Base-by-base conservation (phyloP, 2,113 vertebrate genomes). In the Prochilodus magdalenae region DNA sequence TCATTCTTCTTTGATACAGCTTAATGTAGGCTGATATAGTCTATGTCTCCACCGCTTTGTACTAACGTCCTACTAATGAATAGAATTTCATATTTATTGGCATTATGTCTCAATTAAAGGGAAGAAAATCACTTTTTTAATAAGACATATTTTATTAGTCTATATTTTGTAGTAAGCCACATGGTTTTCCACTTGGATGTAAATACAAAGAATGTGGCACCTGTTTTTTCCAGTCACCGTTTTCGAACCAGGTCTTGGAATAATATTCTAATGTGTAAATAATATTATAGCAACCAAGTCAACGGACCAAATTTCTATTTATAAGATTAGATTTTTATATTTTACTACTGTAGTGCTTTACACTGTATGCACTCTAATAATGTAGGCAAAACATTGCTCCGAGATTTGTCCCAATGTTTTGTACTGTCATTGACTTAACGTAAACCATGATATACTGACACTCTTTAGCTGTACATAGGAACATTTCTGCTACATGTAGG, bases 221-320 rank as follows among this genome's bases (percentile, higher is more conserved):
- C 36, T 36, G 36, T 36, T 36, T 36, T 36, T 94, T 95, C 86
- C 91, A 91, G 90, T 91, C 71, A 76, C 82, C 90, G 76, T 91
- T 86, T 85, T 75, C 62, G 44, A 88, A 75, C 89, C 92, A 93
- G 89, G 85, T 90, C 86, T 89, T 90, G 88, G 88, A 93, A 92
- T 90, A 90, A 90, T 93, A 76, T 93, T 91, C 92, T 95, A 93
- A 93, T 95, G 95, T 96, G 96, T 96, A 96, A 92, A 98, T 92
- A 93, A 95, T 96, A 96, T 92, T 93, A 91, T 95, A 95, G 93
- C 94, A 92, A 95, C 92, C 89, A 89, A 82, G 81, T 94, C 86
- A 89, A 96, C 94, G 96, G 96, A 97, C 97, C 97, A 98, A 99
- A 98, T 97, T 96, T 98, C 95, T 99, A 99, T 99, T 99, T 98